A percentile compares a stretch with the other conserved stretches of the same genome.
These are phyloP conservation scores for Dryadula phaetusa DNA, from an alignment of 2,888 invertebrate genomes.

Conservation along the genomic window DNA sequence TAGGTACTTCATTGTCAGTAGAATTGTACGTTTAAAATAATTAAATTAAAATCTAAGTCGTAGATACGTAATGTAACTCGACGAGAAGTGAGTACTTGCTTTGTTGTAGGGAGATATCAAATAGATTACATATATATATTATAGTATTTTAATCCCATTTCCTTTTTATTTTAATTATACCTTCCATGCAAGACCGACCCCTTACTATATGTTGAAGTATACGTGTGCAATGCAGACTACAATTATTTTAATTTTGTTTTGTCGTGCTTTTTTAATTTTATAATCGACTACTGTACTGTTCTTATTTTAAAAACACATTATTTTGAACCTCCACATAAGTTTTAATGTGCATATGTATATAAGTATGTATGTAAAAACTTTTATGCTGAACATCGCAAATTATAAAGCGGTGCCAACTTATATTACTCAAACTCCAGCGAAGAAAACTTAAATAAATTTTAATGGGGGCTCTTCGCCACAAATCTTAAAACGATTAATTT, in stretches of 20 bases:
- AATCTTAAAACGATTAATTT: no score
- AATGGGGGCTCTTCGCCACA: no score
- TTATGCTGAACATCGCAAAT: background rate
- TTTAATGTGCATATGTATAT: background rate
- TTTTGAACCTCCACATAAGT: background rate
- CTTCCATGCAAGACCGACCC: background rate
- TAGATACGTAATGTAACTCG: background rate
- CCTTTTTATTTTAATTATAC: constrained; percentile 21
- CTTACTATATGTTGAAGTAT: constrained; percentile 10
- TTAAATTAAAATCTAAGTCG: constrained; percentile 26
- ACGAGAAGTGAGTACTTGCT: constrained; percentile 7
- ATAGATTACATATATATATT: constrained; percentile 2
- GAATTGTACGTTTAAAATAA: constrained; percentile 20
- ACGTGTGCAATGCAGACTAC: constrained; percentile 5
- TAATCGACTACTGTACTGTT: constrained; percentile 5
- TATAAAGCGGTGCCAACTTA: no score
- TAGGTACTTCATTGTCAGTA: constrained; percentile 18
- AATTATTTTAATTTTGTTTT: constrained; percentile 21
- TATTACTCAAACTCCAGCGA: no score
- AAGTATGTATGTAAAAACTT: background rate
- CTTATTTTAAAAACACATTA: background rate
- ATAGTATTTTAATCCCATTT: constrained; percentile 7
- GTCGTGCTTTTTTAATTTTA: constrained; percentile 9
- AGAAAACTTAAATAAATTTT: no score
- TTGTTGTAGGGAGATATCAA: constrained; percentile 3